phyloP scores from a whole-genome alignment of 2,797 vertebrate genomes.

The Pipistrellus pygmaeus region DNA sequence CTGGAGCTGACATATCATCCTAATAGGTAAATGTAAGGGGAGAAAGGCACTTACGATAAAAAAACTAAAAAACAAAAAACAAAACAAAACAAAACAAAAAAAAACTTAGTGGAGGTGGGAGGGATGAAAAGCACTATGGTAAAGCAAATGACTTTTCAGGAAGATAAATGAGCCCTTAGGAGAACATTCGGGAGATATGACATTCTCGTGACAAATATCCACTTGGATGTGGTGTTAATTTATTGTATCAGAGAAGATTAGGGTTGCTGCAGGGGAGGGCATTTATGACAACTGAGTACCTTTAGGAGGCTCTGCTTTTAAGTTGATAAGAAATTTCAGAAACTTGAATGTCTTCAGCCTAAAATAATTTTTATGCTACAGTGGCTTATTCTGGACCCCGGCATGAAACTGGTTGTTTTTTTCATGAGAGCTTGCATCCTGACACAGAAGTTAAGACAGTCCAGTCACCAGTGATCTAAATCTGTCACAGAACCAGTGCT shows the following conservation, averaged over 20 bases:
- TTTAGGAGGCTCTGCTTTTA: neutral
- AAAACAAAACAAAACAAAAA: neutral
- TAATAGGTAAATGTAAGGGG: neutral
- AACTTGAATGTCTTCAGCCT: neutral
- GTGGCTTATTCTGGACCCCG: neutral
- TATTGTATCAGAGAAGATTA: neutral
- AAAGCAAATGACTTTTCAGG: neutral
- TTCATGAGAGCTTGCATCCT: neutral
- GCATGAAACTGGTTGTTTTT: neutral
- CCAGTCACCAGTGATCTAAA: neutral
- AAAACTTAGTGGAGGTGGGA: neutral
- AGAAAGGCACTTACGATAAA: neutral
- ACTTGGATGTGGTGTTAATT: neutral
- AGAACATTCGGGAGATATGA: neutral
- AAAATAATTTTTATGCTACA: neutral
- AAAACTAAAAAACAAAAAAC: neutral
- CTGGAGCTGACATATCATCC: neutral
- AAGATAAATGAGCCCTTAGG: neutral
- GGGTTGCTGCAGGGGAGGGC: neutral
- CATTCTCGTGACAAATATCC: neutral
- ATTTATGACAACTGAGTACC: neutral
- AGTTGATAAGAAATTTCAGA: neutral
- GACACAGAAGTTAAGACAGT: neutral
- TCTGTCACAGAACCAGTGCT: neutral
- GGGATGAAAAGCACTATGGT: neutral